Evolutionary conservation across 1,140 invertebrate species (phyloP).

Genomic region (Rhopalosiphum maidis): DNA sequence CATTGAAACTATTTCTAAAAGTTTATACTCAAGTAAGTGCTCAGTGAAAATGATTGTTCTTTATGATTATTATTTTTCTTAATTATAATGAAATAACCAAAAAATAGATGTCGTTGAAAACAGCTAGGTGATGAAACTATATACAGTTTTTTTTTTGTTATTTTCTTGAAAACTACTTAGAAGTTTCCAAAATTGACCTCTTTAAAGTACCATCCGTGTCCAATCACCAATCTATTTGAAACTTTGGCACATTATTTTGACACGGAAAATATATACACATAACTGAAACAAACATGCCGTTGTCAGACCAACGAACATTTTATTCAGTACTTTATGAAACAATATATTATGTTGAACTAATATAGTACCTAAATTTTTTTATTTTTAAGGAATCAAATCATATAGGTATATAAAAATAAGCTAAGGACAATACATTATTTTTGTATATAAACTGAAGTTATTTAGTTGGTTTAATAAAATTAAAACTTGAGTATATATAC

Average conservation of each 20-base stretch:
- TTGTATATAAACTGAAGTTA: neutral
- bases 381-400: neutral
- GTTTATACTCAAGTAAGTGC: neutral
- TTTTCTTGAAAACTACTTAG: neutral
- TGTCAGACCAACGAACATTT: neutral
- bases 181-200: neutral
- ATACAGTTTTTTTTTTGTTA: neutral
- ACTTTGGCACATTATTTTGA: slow-evolving; percentile 1
- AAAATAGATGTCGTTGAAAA: neutral
- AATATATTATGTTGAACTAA: neutral
- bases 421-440: neutral
- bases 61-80: neutral
- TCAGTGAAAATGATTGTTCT: neutral
- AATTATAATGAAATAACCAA: neutral
- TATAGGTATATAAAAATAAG: neutral
- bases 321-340: neutral
- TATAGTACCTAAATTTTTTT: neutral
- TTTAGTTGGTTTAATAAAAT: neutral
- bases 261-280: neutral
- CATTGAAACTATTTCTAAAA: neutral
- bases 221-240: neutral
- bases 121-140: neutral
- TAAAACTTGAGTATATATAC: neutral
- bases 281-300: neutral
- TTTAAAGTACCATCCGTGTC: neutral